A percentile compares a stretch with the other conserved stretches of the same genome.
These are phyloP conservation scores for Osedax frankpressi DNA, from an alignment of 2,888 invertebrate species.

Conservation along the genomic window DNA sequence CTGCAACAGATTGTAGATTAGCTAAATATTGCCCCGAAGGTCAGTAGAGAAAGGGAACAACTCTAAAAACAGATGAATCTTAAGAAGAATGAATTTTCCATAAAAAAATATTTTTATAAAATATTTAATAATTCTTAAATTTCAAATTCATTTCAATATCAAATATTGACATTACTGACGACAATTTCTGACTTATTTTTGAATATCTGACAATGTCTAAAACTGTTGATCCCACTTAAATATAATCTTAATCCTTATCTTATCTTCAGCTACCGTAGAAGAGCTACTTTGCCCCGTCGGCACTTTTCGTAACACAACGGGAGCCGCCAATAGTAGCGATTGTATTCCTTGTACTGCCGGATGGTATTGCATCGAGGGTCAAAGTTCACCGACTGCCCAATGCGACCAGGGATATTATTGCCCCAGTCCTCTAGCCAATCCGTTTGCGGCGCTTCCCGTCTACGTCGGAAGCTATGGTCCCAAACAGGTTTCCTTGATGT, in stretches of 20 bases:
- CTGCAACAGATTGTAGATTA: constrained; percentile 36
- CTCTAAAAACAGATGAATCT: too few species aligned
- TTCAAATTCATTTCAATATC: background rate
- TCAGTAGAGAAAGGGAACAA: constrained; percentile 16
- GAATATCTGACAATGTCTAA: background rate
- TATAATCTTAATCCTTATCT: background rate
- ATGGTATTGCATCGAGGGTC: constrained; percentile 37
- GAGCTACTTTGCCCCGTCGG: constrained; percentile 40
- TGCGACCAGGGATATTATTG: constrained; percentile 40
- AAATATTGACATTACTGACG: background rate
- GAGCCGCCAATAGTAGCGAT: constrained; percentile 32
- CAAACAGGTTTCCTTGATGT: constrained; percentile 30
- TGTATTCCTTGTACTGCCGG: constrained; percentile 40
- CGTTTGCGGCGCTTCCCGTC: constrained; percentile 32
- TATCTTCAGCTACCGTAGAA: constrained; percentile 36
- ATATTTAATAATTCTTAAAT: too few species aligned
- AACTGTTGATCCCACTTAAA: background rate
- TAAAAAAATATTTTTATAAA: too few species aligned
- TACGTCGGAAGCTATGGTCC: constrained; percentile 39
- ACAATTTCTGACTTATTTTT: background rate
- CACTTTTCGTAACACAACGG: constrained; percentile 33
- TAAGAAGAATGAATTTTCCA: too few species aligned
- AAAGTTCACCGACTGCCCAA: constrained; percentile 28
- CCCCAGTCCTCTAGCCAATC: constrained; percentile 36
- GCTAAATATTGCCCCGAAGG: constrained; percentile 40